These are phyloP conservation scores for Anguilla anguilla DNA, from an alignment of 2,797 vertebrate species.

Conservation along the genomic window DNA sequence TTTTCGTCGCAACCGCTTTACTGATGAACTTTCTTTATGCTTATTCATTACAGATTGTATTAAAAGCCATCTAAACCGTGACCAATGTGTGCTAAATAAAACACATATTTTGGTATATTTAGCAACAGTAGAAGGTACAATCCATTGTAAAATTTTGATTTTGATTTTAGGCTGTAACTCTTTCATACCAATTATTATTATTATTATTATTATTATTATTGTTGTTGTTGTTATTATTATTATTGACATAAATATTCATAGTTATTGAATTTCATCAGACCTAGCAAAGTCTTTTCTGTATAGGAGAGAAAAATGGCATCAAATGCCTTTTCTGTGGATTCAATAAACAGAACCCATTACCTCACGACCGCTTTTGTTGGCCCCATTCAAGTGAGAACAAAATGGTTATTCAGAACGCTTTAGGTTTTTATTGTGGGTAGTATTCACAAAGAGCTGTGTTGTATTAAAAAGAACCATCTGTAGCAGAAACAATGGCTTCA, in stretches of 20 bases:
- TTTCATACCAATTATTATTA: not conserved
- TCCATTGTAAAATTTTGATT: not conserved
- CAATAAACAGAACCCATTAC: constrained; percentile 99
- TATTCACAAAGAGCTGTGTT: constrained; percentile 99
- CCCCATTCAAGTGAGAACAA: constrained; percentile 99
- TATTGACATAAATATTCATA: constrained; percentile 36
- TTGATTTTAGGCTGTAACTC: not conserved
- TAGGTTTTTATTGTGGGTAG: constrained; percentile 99
- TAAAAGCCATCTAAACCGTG: constrained; percentile 19
- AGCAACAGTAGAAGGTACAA: not conserved
- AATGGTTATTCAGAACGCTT: constrained; percentile 99
- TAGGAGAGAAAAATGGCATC: constrained; percentile 85
- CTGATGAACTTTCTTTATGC: constrained; percentile 34
- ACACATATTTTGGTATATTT: not conserved
- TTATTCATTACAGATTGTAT: constrained; percentile 1
- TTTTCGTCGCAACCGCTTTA: constrained; percentile 24
- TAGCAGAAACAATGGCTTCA: constrained; percentile 99
- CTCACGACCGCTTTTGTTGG: constrained; percentile 99
- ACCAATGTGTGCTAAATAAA: not conserved
- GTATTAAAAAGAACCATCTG: constrained; percentile 99
- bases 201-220: not conserved
- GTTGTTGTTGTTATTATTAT: not conserved
- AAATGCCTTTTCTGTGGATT: constrained; percentile 96
- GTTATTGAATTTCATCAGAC: constrained; percentile 76
- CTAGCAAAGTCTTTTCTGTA: constrained; percentile 82